A percentile compares a stretch with the other conserved stretches of the same genome.
phyloP scores from a whole-genome alignment of 2,113 vertebrate species.

The Amphilophus citrinellus region DNA sequence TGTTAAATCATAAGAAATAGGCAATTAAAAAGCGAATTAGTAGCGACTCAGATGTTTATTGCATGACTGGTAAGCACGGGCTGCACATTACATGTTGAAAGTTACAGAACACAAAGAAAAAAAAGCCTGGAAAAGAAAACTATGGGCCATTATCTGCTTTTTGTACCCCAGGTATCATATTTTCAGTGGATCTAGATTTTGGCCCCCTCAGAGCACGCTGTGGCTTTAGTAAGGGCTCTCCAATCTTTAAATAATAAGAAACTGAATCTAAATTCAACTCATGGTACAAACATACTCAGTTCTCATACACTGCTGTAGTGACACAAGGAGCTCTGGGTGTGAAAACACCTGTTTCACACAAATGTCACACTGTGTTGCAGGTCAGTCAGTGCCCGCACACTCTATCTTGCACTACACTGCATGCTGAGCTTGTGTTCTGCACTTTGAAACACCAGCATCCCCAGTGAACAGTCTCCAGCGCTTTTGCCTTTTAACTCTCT shows the following conservation, averaged over 20 bases:
- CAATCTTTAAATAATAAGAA: constrained; percentile 10
- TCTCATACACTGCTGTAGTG: neutral
- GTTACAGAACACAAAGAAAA: neutral
- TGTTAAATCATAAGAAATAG: neutral
- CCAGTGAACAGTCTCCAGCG: neutral
- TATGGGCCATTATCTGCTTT: neutral
- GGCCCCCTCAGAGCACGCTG: neutral
- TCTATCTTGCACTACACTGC: neutral
- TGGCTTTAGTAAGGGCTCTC: neutral
- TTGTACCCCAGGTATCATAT: neutral
- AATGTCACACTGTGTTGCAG: constrained; percentile 24
- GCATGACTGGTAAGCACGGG: neutral
- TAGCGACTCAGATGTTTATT: neutral
- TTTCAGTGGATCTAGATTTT: neutral
- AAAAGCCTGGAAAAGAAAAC: neutral
- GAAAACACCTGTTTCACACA: constrained; percentile 8
- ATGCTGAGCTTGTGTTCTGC: neutral
- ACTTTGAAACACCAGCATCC: neutral
- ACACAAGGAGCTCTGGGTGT: neutral
- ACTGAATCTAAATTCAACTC: neutral
- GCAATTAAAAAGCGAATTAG: constrained; percentile 36
- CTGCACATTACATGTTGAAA: neutral
- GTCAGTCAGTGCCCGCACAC: neutral
- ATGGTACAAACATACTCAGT: neutral
- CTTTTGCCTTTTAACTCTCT: constrained; percentile 20